Conservation (phyloP, 2,888 invertebrate genomes). For the Cephus runcator region DNA sequence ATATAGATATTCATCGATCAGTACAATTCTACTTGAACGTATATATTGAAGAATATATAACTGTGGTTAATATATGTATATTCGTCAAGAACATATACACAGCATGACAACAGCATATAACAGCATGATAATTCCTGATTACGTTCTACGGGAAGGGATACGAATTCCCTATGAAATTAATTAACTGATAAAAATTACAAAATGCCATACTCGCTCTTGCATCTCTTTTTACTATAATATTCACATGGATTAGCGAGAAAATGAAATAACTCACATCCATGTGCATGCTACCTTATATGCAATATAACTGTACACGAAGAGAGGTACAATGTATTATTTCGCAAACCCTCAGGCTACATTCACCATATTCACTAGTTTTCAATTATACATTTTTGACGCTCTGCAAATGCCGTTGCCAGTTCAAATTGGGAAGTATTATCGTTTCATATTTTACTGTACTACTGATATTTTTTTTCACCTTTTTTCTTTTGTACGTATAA, state of each 20-base stretch:
- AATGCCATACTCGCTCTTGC: not conserved
- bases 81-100: no score
- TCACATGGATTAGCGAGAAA: not conserved
- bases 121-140: no score
- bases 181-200: not conserved
- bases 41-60: not conserved
- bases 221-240: not conserved
- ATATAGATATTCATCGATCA: not conserved
- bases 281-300: not conserved
- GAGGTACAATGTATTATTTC: not conserved
- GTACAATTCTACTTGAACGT: not conserved
- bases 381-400: not conserved
- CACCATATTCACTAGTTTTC: no score
- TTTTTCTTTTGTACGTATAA: not conserved
- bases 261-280: not conserved
- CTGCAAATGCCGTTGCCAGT: not conserved
- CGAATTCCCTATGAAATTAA: no score
- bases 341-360: not conserved
- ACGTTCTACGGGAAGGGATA: no score
- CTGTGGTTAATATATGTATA: not conserved
- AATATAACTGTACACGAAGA: not conserved
- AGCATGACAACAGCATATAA: no score
- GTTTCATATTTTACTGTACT: not conserved
- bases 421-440: not conserved
- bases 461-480: not conserved